Evolutionary conservation across 2,113 vertebrate genomes (phyloP).

Genomic region (Fukomys damarensis): DNA sequence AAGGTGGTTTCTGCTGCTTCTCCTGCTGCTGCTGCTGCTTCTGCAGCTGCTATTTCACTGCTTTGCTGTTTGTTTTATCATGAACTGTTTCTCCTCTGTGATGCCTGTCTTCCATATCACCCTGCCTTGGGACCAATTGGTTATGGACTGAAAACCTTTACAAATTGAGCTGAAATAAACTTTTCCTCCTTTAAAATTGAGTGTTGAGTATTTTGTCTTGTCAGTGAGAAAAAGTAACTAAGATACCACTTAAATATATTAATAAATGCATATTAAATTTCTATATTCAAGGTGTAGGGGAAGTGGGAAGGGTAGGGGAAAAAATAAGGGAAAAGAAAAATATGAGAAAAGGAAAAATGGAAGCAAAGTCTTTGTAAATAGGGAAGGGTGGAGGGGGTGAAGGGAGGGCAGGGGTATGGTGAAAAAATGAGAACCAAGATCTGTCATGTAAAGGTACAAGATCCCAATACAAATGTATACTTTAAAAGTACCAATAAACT

Average conservation of each 20-base stretch:
- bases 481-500: too few species aligned
- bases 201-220: neutral
- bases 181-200: neutral
- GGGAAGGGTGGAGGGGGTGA: too few species aligned
- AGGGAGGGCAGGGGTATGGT: too few species aligned
- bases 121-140: neutral
- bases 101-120: neutral
- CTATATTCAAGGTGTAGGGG: neutral
- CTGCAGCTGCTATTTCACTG: neutral
- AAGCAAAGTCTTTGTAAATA: too few species aligned
- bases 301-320: too few species aligned
- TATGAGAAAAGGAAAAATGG: too few species aligned
- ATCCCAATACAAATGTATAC: too few species aligned
- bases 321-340: too few species aligned
- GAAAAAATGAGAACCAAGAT: too few species aligned
- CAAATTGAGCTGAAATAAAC: neutral
- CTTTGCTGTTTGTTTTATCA: neutral
- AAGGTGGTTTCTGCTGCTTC: neutral
- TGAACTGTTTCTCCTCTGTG: neutral
- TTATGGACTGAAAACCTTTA: neutral
- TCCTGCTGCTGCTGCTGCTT: neutral
- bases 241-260: neutral
- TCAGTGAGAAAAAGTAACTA: neutral
- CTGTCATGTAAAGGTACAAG: too few species aligned
- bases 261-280: neutral